phyloP scores from a whole-genome alignment of 2,113 vertebrate genomes.

The Oophaga pumilio region DNA sequence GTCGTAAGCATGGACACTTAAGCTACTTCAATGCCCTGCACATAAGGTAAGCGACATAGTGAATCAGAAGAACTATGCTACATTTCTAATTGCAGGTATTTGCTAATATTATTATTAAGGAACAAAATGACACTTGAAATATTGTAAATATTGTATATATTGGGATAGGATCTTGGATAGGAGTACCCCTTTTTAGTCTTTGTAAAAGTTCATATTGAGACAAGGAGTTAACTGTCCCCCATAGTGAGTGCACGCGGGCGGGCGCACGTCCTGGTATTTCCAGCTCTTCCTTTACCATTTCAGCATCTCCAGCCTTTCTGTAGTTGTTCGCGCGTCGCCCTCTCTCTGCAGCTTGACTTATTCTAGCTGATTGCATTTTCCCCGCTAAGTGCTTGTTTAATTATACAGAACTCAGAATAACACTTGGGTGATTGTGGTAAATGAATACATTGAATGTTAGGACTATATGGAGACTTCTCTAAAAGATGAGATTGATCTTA shows the following conservation, averaged over 20 bases:
- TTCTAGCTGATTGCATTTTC: slow-evolving; percentile 51
- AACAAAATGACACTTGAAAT: too few species aligned
- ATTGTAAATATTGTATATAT: too few species aligned
- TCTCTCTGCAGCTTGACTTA: slow-evolving; percentile 32
- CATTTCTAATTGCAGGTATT: too few species aligned
- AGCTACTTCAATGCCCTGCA: too few species aligned
- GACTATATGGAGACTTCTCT: slow-evolving; percentile 40
- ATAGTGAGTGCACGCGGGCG: neutral
- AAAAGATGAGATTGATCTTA: slow-evolving; percentile 43
- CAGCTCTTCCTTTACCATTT: slow-evolving; percentile 3
- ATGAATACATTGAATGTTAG: slow-evolving; percentile 48
- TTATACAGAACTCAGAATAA: slow-evolving; percentile 55
- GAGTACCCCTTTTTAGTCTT: too few species aligned
- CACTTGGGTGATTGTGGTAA: slow-evolving; percentile 52
- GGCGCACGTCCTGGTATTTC: neutral
- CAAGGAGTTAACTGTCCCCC: neutral
- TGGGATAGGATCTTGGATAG: too few species aligned
- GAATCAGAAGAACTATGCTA: too few species aligned
- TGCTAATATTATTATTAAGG: too few species aligned
- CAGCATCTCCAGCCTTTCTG: slow-evolving; percentile 22
- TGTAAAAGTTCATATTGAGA: neutral
- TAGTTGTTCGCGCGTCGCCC: neutral
- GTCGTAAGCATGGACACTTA: too few species aligned
- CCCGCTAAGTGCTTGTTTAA: slow-evolving; percentile 52
- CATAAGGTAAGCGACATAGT: too few species aligned